Evolutionary conservation across 2,113 vertebrate genomes (phyloP), one percentile per base, ranked within the genome.

Genomic region (Columba livia): DNA sequence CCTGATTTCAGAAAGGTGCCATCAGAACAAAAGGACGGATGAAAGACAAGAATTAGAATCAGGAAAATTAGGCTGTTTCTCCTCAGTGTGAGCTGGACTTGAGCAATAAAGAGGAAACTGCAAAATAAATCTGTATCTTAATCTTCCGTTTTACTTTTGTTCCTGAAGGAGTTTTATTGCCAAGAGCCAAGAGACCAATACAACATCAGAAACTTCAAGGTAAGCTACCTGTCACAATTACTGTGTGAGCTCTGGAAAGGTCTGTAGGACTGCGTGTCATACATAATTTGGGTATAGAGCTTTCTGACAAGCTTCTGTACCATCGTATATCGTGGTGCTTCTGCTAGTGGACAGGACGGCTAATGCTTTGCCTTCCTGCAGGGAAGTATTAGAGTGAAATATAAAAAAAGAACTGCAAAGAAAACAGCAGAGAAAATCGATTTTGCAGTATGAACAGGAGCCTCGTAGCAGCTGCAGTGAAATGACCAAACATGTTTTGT

Each of bases 401-500:
- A 11, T 6, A 50, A 26, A 82, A 57, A 60, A 57, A 48, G 4
- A 8, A 25, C 50, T 75, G 66, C 38, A 65, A 72, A 79, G 54
- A 47, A 72, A 69, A 38, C 23, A 61, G 9, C 31, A 77, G 72
- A 56, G 19, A 67, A 70, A 51, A 56, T 38, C 5, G 29, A 1
- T 69, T 72, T 32, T 58, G 29, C 2, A 0, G 12, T 34, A 23
- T 0, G 0, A 61, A 56, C 31, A 44, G 38, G 32, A 83, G 47
- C 17, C 17, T 38, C 2, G 0, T 28, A 53, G 32, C 28, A 48
- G 51, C 47, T 73, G 50, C 48, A 24, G 31, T 44, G 36, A 80
- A 77, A 73, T 80, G 26, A 26, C 32, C 32, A 34, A 40, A 56
- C 6, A 0, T 23, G 3, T 73, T 81, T 28, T 67, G 17, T 67